Base-by-base conservation (phyloP, 2,797 vertebrate genomes). In the Etheostoma perlongum region DNA sequence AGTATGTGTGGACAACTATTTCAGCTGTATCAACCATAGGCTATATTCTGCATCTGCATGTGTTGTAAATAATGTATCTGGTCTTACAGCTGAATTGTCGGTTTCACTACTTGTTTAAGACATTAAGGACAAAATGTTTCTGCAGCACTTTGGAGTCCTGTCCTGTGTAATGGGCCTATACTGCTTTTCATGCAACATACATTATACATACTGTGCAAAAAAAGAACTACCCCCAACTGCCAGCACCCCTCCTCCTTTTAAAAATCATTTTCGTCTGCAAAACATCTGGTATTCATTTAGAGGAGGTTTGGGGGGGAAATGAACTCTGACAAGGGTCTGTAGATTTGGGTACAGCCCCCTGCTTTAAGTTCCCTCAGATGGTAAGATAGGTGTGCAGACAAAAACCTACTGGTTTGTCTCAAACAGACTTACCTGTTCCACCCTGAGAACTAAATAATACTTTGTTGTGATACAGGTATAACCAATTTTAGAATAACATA, bases 221-320 rank as follows among this genome's bases (percentile, higher is more conserved):
- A 77, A 67, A 62, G n/a, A 81, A 57, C 73, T 69, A 48, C 68
- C 74, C 57, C 71, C 64, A 62, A 67, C 82, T 60, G 70, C 72
- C 76, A 52, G 68, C 67, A 25, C 78, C 76, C 88, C 79, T 81
- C 88, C 80, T 74, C 86, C 80, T 75, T 62, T 87, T 91, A 75
- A 89, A 86, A 85, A 90, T 91, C 83, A 91, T 92, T 94, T 90
- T 95, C 7, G 27, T 92, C 91, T 82, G 85, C 82, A 81, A 84
- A 87, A 96, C 96, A 97, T 97, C 96, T 97, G 97, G 96, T 96
- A 95, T 90, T 95, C 93, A 96, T 97, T 95, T 86, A 66, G 5
- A 0, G 80, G 88, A 88, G 91, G 85, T 78, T 84, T 79, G 71
- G 83, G 78, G 78, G 83, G 89, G 90, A 91, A 93, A 92, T 93